Evolutionary conservation across 2,888 invertebrate species (phyloP).

Genomic region (Torymus auratus): DNA sequence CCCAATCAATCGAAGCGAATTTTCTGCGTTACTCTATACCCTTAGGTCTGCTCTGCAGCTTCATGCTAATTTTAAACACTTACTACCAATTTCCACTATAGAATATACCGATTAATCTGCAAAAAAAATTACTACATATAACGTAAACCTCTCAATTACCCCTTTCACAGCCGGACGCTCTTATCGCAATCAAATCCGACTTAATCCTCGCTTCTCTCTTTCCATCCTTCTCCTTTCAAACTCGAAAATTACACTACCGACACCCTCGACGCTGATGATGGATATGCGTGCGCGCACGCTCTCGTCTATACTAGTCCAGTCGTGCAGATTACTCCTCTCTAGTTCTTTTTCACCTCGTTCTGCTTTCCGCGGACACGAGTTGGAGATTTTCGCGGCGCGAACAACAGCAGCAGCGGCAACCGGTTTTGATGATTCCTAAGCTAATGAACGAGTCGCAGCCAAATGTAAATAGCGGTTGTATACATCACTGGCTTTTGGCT

Average conservation of each 20-base stretch:
- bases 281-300: background rate
- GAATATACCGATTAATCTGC: too few species aligned
- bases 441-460: constrained; percentile 39
- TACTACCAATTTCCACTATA: too few species aligned
- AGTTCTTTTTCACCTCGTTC: constrained; percentile 14
- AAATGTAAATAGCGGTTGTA: background rate
- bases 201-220: constrained; percentile 58
- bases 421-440: constrained; percentile 35
- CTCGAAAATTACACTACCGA: constrained; percentile 43
- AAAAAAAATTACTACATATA: too few species aligned
- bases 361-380: constrained; percentile 29
- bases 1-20: constrained; percentile 12
- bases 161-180: background rate
- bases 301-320: background rate
- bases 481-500: constrained; percentile 7
- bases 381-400: background rate
- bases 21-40: too few species aligned
- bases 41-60: background rate
- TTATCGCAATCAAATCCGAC: constrained; percentile 57
- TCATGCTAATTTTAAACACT: too few species aligned
- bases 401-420: background rate
- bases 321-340: background rate
- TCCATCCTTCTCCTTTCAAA: background rate
- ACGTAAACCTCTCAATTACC: too few species aligned
- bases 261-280: constrained; percentile 17